Evolutionary conservation across 2,888 invertebrate genomes (phyloP), one percentile per base, ranked within the genome.

Genomic region (Arrhopalites spinosus): DNA sequence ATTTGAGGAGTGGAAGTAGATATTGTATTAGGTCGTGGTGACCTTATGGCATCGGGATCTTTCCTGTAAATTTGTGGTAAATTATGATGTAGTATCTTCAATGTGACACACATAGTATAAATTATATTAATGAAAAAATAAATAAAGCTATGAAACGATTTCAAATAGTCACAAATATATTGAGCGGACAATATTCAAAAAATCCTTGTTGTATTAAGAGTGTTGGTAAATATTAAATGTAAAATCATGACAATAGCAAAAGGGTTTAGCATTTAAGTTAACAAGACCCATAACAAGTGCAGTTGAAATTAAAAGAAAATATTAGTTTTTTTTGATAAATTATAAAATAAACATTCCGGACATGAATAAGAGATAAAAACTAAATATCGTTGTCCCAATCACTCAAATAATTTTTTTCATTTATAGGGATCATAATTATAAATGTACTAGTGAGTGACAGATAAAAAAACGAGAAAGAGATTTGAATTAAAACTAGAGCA

Each of bases 21-120:
- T 59, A 79, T 77, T 5, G 79, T 79, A 23, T 77, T 76, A 15
- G 79, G 79, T 47, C 79, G 56, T 8, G 79, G 77, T 43, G 74
- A 53, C 50, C 79, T 53, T 13, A 66, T 63, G 30, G 75, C 36
- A 68, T 79, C 79, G 30, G 74, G 59, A 20, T 79, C 79, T 75
- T 78, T 79, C 74, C 79, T 79, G 53, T 23, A 59, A 74, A 53
- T 45, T 73, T 5, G 17, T 43, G 8, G n/a, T 13, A 30, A 50
- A 50, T 27, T 29, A 56, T 27, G n/a, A n/a, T n/a, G n/a, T n/a
- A n/a, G n/a, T n/a, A n/a, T n/a, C 11, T 66, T 43, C 47, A n/a
- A 47, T 23, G 20, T 45, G 47, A 45, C 8, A 45, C 47, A 45
- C 8, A n/a, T n/a, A n/a, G n/a, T n/a, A n/a, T n/a, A n/a, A n/a